These are phyloP conservation scores for Neuroscelio doddi DNA, from an alignment of 2,888 invertebrate genomes.

Conservation along the genomic window DNA sequence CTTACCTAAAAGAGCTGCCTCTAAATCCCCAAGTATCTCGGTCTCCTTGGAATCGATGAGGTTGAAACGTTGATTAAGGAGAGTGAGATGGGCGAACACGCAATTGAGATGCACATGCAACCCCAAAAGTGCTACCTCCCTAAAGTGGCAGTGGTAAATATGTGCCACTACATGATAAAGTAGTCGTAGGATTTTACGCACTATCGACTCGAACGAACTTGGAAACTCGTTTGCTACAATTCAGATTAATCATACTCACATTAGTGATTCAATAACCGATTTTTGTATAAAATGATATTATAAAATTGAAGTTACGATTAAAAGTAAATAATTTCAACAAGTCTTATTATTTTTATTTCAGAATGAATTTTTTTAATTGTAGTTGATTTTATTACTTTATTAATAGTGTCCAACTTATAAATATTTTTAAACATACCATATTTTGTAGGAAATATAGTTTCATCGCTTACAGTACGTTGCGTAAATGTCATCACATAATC, in stretches of 20 bases:
- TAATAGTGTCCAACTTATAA: too few relatives aligned
- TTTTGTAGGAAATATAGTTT: slow-evolving; percentile 98
- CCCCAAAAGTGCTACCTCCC: slow-evolving; percentile 93
- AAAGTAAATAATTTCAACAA: too few relatives aligned
- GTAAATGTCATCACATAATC: slow-evolving; percentile 99
- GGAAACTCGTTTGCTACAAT: slow-evolving; percentile 93
- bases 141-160: slow-evolving; percentile 97
- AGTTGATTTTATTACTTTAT: too few relatives aligned
- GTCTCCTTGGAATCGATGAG: slow-evolving; percentile 97
- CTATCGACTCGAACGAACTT: slow-evolving; percentile 92
- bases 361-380: too few relatives aligned
- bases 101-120: slow-evolving; percentile 97
- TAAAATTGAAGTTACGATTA: too few relatives aligned
- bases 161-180: slow-evolving; percentile 99
- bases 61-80: slow-evolving; percentile 87
- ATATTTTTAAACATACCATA: slow-evolving; percentile 91
- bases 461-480: slow-evolving; percentile 97
- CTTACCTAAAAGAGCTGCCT: slow-evolving; percentile 80
- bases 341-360: too few relatives aligned
- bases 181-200: slow-evolving; percentile 95
- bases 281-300: too few relatives aligned
- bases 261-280: too few relatives aligned
- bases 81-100: slow-evolving; percentile 96
- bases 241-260: slow-evolving; percentile 2
- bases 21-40: slow-evolving; percentile 93